Percentiles rank a stretch among this genome's conserved stretches.
These are phyloP conservation scores for Sclerurus mexicanus DNA, from an alignment of 2,113 vertebrate species.

Conservation along the genomic window DNA sequence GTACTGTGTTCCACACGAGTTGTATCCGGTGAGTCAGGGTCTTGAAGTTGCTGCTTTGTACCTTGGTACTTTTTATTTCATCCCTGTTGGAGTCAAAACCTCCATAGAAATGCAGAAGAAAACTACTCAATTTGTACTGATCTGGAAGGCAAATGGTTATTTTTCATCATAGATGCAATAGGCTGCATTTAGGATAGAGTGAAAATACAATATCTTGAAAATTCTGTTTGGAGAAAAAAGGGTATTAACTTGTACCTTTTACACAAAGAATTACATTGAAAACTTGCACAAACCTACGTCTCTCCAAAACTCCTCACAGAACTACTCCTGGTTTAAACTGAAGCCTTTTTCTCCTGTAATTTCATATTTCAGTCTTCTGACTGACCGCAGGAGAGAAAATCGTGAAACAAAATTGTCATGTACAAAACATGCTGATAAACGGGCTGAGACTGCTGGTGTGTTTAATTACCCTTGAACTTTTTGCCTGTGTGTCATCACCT, in stretches of 20 bases:
- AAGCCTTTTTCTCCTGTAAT: accelerated
- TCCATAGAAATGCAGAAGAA: accelerated
- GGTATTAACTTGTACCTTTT: accelerated
- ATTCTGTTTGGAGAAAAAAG: background rate
- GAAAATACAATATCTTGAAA: background rate
- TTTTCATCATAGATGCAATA: accelerated
- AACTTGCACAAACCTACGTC: accelerated
- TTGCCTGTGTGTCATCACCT: background rate
- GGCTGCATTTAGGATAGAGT: accelerated
- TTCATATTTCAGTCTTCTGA: accelerated
- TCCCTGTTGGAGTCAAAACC: accelerated
- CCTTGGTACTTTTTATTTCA: accelerated
- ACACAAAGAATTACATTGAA: background rate
- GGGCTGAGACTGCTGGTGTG: background rate
- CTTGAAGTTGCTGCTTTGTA: background rate
- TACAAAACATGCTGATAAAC: background rate
- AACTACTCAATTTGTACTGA: accelerated
- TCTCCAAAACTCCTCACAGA: accelerated
- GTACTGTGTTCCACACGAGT: accelerated
- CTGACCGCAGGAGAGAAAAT: background rate
- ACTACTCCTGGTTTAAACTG: accelerated
- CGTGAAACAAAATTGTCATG: background rate
- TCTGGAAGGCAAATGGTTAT: background rate
- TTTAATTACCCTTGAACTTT: background rate
- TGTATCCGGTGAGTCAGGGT: accelerated